Percentiles rank a stretch among this genome's conserved stretches.
Evolutionary conservation across 2,888 invertebrate species (phyloP).

Genomic region (Coecobrya sp.): DNA sequence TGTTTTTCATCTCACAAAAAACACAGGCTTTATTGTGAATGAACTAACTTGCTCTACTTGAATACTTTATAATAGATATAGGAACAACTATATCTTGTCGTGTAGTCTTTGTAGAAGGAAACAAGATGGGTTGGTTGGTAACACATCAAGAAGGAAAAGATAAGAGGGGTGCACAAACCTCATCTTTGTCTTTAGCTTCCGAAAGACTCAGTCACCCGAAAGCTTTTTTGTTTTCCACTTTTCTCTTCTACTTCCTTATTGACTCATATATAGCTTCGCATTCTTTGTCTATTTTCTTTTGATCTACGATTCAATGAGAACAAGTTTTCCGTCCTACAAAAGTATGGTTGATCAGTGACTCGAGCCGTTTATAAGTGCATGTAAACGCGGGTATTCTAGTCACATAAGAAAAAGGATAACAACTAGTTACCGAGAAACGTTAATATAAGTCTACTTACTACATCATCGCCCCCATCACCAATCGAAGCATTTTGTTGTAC

Average conservation of each 20-base stretch:
- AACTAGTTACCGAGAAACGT: neutral
- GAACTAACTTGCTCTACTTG: neutral
- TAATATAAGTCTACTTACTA: neutral
- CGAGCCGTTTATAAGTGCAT: neutral
- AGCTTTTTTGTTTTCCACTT: constrained; percentile 44
- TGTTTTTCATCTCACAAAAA: neutral
- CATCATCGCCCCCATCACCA: too few species aligned
- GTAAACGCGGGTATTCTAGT: neutral
- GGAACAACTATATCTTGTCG: neutral
- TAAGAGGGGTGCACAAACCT: constrained; percentile 58
- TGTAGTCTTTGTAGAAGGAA: neutral
- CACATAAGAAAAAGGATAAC: neutral
- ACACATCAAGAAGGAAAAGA: constrained; percentile 27
- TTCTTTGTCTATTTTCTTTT: constrained; percentile 40
- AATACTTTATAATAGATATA: neutral
- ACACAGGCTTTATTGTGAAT: constrained; percentile 18
- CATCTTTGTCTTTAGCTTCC: constrained; percentile 54
- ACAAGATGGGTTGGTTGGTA: constrained; percentile 15
- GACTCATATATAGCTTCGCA: constrained; percentile 2
- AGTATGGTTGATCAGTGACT: neutral
- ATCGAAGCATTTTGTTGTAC: too few species aligned
- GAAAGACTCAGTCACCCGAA: neutral
- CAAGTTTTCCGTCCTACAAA: neutral
- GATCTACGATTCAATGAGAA: constrained; percentile 38
- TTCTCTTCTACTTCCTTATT: constrained; percentile 18